Conservation (phyloP, 1,140 invertebrate species). For the Platyura marginata region DNA sequence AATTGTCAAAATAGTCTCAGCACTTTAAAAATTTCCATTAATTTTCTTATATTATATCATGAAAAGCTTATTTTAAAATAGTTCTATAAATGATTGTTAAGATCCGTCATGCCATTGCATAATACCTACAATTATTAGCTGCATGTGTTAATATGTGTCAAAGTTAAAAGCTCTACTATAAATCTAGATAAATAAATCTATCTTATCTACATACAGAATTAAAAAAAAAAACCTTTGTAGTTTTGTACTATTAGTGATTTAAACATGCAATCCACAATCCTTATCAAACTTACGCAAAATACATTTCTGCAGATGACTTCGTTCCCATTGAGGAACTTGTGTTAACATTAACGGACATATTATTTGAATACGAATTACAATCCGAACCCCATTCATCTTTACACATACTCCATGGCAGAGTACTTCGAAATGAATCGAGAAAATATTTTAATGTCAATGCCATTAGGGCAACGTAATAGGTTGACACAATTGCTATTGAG, state of each 20-base stretch:
- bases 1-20: no score
- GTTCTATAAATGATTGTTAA: no score
- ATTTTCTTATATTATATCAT: no score
- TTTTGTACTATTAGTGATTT: background rate
- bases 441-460: constrained; percentile 49
- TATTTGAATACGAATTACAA: constrained; percentile 21
- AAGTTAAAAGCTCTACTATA: no score
- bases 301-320: constrained; percentile 20
- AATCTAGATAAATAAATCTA: no score
- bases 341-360: background rate
- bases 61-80: no score
- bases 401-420: constrained; percentile 50
- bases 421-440: constrained; percentile 36
- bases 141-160: background rate
- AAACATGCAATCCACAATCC: background rate
- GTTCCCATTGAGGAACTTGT: constrained; percentile 4
- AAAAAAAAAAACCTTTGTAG: background rate
- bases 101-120: no score
- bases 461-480: constrained; percentile 56
- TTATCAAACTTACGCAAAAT: constrained; percentile 18
- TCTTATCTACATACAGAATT: no score
- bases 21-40: no score
- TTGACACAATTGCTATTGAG: constrained; percentile 45
- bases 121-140: background rate
- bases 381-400: constrained; percentile 32